Percentiles rank a stretch among this genome's conserved stretches.
These are phyloP conservation scores for Picus viridis DNA, from an alignment of 2,797 vertebrate species.

Conservation along the genomic window DNA sequence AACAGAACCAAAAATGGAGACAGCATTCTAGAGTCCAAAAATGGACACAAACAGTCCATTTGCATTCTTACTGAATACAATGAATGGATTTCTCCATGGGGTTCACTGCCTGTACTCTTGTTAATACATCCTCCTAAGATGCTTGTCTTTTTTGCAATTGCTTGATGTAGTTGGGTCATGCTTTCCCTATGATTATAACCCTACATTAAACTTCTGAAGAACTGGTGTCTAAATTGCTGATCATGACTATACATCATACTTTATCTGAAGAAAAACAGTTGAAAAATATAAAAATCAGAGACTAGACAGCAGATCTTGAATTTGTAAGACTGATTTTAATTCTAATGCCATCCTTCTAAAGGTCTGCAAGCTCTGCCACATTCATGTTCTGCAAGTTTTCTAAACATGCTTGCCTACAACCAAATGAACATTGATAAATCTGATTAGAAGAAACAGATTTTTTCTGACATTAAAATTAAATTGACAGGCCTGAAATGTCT, in stretches of 20 bases:
- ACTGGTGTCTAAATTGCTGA: background rate
- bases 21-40: slow-evolving; percentile 31
- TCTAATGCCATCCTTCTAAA: background rate
- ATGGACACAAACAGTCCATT: slow-evolving; percentile 29
- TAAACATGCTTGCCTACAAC: background rate
- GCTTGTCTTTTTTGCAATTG: slow-evolving; percentile 29
- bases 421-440: background rate
- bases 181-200: background rate
- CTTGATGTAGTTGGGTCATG: background rate
- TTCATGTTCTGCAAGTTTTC: background rate
- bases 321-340: background rate
- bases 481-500: background rate
- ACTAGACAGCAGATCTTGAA: background rate
- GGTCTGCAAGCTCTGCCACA: background rate
- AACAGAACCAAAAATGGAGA: slow-evolving; percentile 8
- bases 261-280: slow-evolving; percentile 11
- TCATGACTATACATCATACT: background rate
- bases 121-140: slow-evolving; percentile 32
- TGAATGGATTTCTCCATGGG: slow-evolving; percentile 6
- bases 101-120: slow-evolving; percentile 46
- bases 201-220: slow-evolving; percentile 13
- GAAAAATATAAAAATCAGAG: background rate
- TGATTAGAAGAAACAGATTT: background rate
- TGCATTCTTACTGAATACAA: background rate
- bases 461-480: background rate